phyloP scores from a whole-genome alignment of 2,797 vertebrate species.

The Gadopsis bispinosus region DNA sequence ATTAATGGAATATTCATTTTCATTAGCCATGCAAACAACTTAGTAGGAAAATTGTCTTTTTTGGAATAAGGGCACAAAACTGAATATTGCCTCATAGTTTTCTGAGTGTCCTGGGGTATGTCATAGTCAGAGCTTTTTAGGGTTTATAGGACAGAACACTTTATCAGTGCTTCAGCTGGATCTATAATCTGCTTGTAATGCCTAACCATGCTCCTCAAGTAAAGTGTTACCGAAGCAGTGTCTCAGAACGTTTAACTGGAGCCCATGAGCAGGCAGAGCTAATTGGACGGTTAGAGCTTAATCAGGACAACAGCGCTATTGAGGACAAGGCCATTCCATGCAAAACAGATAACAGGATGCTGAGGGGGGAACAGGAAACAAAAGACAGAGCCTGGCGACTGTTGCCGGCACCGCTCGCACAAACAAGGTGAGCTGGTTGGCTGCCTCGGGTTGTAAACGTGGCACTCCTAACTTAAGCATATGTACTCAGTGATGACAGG shows the following conservation, averaged over 20 bases:
- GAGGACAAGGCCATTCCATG: constrained; percentile 64
- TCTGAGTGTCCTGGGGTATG: background rate
- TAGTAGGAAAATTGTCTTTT: too few relatives aligned
- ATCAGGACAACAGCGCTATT: constrained; percentile 66
- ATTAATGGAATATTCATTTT: too few relatives aligned
- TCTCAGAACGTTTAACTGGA: constrained; percentile 49
- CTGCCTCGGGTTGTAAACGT: constrained; percentile 27
- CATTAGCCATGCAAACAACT: background rate
- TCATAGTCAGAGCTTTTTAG: background rate
- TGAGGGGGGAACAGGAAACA: constrained; percentile 59
- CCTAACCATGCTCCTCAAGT: constrained; percentile 35
- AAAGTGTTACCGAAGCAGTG: constrained; percentile 43
- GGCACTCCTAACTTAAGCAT: constrained; percentile 15
- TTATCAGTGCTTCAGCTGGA: constrained; percentile 20
- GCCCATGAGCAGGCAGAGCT: constrained; percentile 59
- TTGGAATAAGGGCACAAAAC: too few relatives aligned
- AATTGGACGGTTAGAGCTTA: constrained; percentile 70
- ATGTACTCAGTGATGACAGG: constrained; percentile 13
- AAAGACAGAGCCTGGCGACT: constrained; percentile 52
- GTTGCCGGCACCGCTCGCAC: constrained; percentile 40
- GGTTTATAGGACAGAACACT: background rate
- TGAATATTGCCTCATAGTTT: background rate
- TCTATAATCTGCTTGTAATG: constrained; percentile 57
- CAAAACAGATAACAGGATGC: constrained; percentile 66
- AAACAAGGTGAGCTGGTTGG: constrained; percentile 53